phyloP scores from a whole-genome alignment of 2,113 vertebrate species.

The Spermophilus dauricus region DNA sequence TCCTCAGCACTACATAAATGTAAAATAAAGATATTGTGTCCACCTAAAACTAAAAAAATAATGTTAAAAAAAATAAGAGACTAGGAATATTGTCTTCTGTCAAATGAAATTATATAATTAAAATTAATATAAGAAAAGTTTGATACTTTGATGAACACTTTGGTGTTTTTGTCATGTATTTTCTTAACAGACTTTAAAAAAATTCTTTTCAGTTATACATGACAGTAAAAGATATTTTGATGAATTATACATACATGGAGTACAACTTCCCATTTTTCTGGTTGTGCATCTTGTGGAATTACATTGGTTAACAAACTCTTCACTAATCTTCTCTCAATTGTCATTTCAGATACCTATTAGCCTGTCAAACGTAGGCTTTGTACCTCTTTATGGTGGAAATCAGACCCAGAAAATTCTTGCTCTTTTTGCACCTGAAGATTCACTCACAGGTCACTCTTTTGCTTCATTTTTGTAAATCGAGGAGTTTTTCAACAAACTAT shows the following conservation, averaged over 20 bases:
- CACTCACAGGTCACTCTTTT: conserved; percentile 89
- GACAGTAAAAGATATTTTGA: too few species aligned
- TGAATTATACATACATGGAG: too few species aligned
- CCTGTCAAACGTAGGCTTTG: conserved; percentile 90
- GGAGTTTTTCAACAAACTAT: neutral
- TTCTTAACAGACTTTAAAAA: too few species aligned
- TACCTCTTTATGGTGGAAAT: conserved; percentile 92
- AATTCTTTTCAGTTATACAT: too few species aligned
- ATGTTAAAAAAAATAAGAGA: neutral
- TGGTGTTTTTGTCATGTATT: neutral
- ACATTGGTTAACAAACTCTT: neutral
- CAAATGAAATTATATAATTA: conserved; percentile 35
- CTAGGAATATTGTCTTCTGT: neutral
- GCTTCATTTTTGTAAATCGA: conserved; percentile 67
- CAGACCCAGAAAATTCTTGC: conserved; percentile 92
- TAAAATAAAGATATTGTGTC: too few species aligned
- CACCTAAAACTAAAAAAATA: too few species aligned
- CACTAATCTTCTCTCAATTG: conserved; percentile 64
- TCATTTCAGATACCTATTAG: conserved; percentile 91
- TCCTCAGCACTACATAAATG: too few species aligned
- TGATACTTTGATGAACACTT: conserved; percentile 26
- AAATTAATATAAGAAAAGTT: neutral
- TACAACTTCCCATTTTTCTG: too few species aligned
- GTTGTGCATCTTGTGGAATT: too few species aligned
- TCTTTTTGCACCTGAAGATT: conserved; percentile 92